Conservation (phyloP, 2,113 vertebrate genomes). For the Arenaria interpres region DNA sequence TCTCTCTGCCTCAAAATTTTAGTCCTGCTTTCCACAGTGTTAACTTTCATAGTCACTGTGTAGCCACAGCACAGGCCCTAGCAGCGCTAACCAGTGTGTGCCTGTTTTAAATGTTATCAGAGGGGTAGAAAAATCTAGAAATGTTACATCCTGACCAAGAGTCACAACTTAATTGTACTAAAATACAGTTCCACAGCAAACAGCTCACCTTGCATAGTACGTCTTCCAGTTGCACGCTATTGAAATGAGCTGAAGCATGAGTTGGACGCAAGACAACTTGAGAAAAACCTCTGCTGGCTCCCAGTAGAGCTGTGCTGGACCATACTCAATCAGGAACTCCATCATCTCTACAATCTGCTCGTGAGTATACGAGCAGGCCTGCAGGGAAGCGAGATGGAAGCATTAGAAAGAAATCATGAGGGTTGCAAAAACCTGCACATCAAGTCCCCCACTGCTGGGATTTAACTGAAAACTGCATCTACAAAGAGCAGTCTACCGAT, state of each 20-base stretch:
- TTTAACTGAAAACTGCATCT: background rate
- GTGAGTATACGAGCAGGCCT: slow-evolving; percentile 95
- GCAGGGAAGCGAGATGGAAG: background rate
- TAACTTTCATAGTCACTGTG: background rate
- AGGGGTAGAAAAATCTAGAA: background rate
- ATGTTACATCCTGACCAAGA: background rate
- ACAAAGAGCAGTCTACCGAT: background rate
- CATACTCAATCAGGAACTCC: slow-evolving; percentile 97
- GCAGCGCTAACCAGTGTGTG: background rate
- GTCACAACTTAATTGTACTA: background rate
- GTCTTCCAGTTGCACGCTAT: slow-evolving; percentile 99
- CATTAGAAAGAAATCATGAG: background rate
- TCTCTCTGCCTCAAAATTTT: background rate
- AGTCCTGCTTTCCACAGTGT: background rate
- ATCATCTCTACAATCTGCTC: slow-evolving; percentile 99
- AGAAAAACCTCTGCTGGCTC: slow-evolving; percentile 98
- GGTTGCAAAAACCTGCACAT: background rate
- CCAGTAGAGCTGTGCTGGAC: slow-evolving; percentile 93
- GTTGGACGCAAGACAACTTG: slow-evolving; percentile 94
- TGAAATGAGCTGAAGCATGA: slow-evolving; percentile 95
- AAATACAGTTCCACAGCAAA: background rate
- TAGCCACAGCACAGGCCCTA: background rate
- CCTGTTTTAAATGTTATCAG: background rate
- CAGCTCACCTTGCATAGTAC: slow-evolving; percentile 92
- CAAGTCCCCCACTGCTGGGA: background rate